phyloP scores from a whole-genome alignment of 1,140 invertebrate species.

The Drosophila bifasciata region DNA sequence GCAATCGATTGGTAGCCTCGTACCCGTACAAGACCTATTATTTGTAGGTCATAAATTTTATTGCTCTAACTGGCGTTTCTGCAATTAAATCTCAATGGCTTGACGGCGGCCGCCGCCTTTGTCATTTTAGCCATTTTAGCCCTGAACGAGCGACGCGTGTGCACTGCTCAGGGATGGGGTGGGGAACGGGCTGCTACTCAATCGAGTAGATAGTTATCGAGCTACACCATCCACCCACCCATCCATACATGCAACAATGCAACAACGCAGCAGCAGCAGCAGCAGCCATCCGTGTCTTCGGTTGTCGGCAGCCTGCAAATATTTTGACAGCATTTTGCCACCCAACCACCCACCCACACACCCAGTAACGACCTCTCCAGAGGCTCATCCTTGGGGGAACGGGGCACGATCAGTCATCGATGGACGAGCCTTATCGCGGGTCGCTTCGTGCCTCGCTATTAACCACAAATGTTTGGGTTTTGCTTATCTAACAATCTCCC shows the following conservation, averaged over 20 bases:
- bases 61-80: slow-evolving; percentile 81
- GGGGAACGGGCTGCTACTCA: slow-evolving; percentile 12
- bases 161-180: slow-evolving; percentile 6
- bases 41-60: slow-evolving; percentile 84
- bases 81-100: slow-evolving; percentile 83
- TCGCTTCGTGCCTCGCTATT: slow-evolving; percentile 40
- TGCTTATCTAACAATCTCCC: background rate
- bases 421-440: slow-evolving; percentile 11
- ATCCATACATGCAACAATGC: slow-evolving; percentile 16
- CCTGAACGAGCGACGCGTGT: slow-evolving; percentile 30
- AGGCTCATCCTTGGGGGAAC: background rate
- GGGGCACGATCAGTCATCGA: slow-evolving; percentile 10
- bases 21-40: slow-evolving; percentile 70
- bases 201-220: slow-evolving; percentile 39
- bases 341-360: slow-evolving; percentile 21
- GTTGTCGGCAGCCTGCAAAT: slow-evolving; percentile 40
- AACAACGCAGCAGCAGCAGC: background rate
- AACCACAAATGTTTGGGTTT: slow-evolving; percentile 60
- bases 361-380: no score
- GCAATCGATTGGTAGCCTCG: slow-evolving; percentile 53
- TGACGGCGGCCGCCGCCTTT: slow-evolving; percentile 62
- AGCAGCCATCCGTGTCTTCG: no score
- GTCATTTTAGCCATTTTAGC: slow-evolving; percentile 55
- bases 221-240: slow-evolving; percentile 9
- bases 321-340: slow-evolving; percentile 63